phyloP scores from a whole-genome alignment of 2,888 invertebrate species.

The Diaperis boleti region DNA sequence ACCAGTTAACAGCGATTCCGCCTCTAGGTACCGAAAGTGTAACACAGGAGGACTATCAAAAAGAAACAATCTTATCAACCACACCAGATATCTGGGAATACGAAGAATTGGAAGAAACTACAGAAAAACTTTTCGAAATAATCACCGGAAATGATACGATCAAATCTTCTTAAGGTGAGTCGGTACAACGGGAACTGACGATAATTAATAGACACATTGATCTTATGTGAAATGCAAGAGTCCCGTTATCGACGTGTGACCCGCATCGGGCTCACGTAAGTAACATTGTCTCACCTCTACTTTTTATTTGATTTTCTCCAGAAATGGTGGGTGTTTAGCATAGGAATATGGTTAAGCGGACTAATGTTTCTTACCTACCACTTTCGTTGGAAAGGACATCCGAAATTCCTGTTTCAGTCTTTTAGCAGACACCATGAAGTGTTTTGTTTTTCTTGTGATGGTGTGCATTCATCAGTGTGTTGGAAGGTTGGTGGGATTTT shows the following conservation, averaged over 20 bases:
- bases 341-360: slow-evolving; percentile 15
- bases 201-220: slow-evolving; percentile 14
- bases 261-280: slow-evolving; percentile 13
- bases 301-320: slow-evolving; percentile 31
- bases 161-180: slow-evolving; percentile 17
- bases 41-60: neutral
- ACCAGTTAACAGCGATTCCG: slow-evolving; percentile 44
- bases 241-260: slow-evolving; percentile 27
- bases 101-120: slow-evolving; percentile 46
- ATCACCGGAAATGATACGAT: slow-evolving; percentile 17
- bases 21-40: slow-evolving; percentile 18
- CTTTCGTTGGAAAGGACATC: slow-evolving; percentile 12
- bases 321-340: slow-evolving; percentile 24
- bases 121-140: slow-evolving; percentile 48
- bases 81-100: slow-evolving; percentile 40
- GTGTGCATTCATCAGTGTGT: slow-evolving; percentile 8
- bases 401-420: neutral
- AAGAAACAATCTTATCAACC: slow-evolving; percentile 17
- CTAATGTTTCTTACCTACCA: slow-evolving; percentile 18
- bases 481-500: slow-evolving; percentile 1
- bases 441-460: slow-evolving; percentile 9
- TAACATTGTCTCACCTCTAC: neutral
- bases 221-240: slow-evolving; percentile 24
- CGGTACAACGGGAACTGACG: slow-evolving; percentile 13
- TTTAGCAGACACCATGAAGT: slow-evolving; percentile 18